These are phyloP conservation scores for Edolisoma coerulescens DNA, from an alignment of 2,113 vertebrate species.

Conservation along the genomic window DNA sequence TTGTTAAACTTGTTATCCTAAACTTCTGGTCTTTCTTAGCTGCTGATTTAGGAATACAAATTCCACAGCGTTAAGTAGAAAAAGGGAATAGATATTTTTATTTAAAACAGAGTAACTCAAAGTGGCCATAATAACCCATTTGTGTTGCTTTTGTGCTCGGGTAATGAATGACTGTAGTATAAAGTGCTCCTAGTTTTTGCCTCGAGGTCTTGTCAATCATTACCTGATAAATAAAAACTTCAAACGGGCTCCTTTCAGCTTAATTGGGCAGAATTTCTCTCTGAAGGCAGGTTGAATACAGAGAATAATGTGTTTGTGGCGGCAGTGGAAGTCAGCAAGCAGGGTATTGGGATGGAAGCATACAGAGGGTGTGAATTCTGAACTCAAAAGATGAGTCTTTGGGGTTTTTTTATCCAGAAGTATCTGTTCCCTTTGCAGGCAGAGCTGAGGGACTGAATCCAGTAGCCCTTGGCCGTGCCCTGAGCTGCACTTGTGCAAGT, in stretches of 20 bases:
- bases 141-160: conserved; percentile 12
- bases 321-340: background rate
- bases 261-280: conserved; percentile 49
- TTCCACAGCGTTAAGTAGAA: background rate
- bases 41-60: background rate
- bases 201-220: conserved; percentile 64
- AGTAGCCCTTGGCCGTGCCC: background rate
- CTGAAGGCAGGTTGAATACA: background rate
- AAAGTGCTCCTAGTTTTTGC: conserved; percentile 31
- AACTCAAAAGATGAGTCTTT: background rate
- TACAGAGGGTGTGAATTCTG: background rate
- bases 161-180: conserved; percentile 36
- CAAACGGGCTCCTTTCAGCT: conserved; percentile 35
- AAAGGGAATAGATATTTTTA: background rate
- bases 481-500: background rate
- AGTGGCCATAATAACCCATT: conserved; percentile 12
- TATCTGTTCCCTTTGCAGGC: background rate
- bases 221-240: conserved; percentile 66
- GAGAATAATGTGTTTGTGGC: background rate
- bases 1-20: background rate
- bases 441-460: background rate
- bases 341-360: background rate
- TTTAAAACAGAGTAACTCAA: conserved; percentile 8
- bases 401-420: background rate
- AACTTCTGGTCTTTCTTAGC: background rate